Base-by-base conservation (phyloP, 2,797 vertebrate genomes). In the Prunella strophiata region DNA sequence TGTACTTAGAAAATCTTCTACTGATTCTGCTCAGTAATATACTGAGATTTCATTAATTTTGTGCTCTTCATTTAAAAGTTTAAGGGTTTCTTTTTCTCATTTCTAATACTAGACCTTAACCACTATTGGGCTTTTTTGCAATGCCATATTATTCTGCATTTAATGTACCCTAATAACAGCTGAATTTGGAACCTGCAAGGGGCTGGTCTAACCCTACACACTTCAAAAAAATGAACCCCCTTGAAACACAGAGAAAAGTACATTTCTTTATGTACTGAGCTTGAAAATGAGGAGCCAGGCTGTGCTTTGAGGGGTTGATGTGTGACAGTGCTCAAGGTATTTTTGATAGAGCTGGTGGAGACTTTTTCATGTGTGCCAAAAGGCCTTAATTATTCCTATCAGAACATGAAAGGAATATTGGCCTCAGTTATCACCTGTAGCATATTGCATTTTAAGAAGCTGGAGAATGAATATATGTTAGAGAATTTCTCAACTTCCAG, bases 251-350 rank as follows among this genome's bases (percentile, higher is more conserved):
- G 16, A 9, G 62, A 66, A 42, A 20, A 19, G 19, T 3, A 17
- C 12, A 52, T 51, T 74, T 89, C 66, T 16, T 11, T 29, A 7
- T 7, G 5, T 13, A 29, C 40, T 76, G 15, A 9, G 30, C n/a
- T 23, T 40, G 52, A 43, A 74, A 79, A 67, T 13, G 50, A 45
- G 34, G 29, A 85, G 30, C 25, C 63, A 62, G 72, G 17, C 26
- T 72, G 36, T 14, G 9, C 34, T 59, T 59, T 42, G 54, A 48
- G 13, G 17, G 19, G 15, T 2, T 61, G 16, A n/a, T 71, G 29
- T 78, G 45, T 54, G 62, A 13, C 0, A 0, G 11, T 74, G 32
- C 9, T 50, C 4, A 0, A 57, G 34, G 42, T 43, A 15, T 50
- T 87, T 51, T 42, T 34, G 20, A 71, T 54, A 34, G 13, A 61